Conservation (phyloP, 2,888 invertebrate species). For the Lycia hirtaria region DNA sequence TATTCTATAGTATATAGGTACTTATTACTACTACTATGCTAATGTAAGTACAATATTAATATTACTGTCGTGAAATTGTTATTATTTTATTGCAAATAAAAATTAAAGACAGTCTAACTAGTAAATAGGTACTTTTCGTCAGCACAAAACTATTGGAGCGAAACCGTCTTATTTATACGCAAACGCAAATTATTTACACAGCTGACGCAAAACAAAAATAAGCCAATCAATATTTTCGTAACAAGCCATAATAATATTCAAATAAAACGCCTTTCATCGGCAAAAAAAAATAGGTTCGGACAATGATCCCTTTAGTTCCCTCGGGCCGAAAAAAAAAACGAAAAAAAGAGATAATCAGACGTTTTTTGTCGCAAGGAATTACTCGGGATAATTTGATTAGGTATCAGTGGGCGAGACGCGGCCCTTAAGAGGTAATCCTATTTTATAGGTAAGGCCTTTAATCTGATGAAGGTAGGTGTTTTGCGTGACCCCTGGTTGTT, state of each 20-base stretch:
- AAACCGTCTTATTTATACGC: slow-evolving; percentile 40
- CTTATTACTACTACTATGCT: too few relatives aligned
- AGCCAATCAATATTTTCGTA: slow-evolving; percentile 32
- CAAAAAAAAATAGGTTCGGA: slow-evolving; percentile 55
- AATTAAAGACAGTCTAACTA: too few relatives aligned
- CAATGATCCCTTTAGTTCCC: slow-evolving; percentile 67
- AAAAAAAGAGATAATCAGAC: slow-evolving; percentile 73
- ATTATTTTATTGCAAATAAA: too few relatives aligned
- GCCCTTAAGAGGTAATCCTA: slow-evolving; percentile 75
- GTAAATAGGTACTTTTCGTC: too few relatives aligned
- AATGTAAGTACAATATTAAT: too few relatives aligned
- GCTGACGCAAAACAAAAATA: slow-evolving; percentile 11
- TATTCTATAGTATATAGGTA: too few relatives aligned
- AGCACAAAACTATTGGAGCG: slow-evolving; percentile 7
- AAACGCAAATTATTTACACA: slow-evolving; percentile 6
- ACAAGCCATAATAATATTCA: slow-evolving; percentile 32
- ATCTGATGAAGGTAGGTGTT: slow-evolving; percentile 63
- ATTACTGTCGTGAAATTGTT: too few relatives aligned
- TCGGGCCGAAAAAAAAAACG: slow-evolving; percentile 51
- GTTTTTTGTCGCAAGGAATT: slow-evolving; percentile 78
- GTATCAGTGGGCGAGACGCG: slow-evolving; percentile 73
- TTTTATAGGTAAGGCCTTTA: slow-evolving; percentile 70
- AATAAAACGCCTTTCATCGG: slow-evolving; percentile 43
- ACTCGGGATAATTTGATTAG: slow-evolving; percentile 80
- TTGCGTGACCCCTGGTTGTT: slow-evolving; percentile 48